Percentiles rank a stretch among this genome's conserved stretches.
Conservation (phyloP, 2,797 vertebrate species). For the Chrysocyon brachyurus region DNA sequence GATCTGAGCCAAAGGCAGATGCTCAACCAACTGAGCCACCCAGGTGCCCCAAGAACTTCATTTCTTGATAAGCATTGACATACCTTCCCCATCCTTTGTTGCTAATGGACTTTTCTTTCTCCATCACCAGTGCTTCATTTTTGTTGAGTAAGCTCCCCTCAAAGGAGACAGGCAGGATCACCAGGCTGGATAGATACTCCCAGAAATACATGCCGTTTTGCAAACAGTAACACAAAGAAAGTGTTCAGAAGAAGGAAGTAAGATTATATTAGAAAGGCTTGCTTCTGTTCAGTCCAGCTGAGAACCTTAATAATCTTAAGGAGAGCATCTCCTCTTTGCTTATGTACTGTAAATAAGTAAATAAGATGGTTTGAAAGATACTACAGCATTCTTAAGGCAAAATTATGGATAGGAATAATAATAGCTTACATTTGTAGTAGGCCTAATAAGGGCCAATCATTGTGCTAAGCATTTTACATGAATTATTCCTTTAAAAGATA, state of each 20-base stretch:
- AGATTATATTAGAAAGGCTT: background rate
- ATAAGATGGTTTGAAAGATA: conserved; percentile 38
- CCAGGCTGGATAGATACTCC: background rate
- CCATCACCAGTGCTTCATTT: background rate
- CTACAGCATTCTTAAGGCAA: conserved; percentile 38
- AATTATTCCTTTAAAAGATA: conserved; percentile 64
- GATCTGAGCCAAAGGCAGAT: too few species aligned
- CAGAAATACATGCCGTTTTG: background rate
- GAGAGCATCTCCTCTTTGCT: conserved; percentile 36
- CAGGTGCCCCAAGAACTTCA: background rate
- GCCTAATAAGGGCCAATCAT: conserved; percentile 43
- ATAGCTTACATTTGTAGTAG: conserved; percentile 46
- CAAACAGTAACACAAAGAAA: conserved; percentile 41
- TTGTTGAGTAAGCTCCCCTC: background rate
- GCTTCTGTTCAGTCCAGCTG: conserved; percentile 32
- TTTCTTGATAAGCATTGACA: background rate
- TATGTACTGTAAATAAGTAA: conserved; percentile 45
- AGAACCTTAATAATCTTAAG: conserved; percentile 60
- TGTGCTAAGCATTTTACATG: conserved; percentile 66
- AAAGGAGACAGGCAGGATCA: background rate
- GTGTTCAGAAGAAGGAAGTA: conserved; percentile 44
- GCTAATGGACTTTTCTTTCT: background rate
- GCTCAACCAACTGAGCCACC: too few species aligned
- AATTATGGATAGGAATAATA: conserved; percentile 65
- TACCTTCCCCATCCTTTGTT: background rate